A percentile compares a stretch with the other conserved stretches of the same genome.
Conservation (phyloP, 35 echinoderm and acorn worm species). For the Ptychodera flava region DNA sequence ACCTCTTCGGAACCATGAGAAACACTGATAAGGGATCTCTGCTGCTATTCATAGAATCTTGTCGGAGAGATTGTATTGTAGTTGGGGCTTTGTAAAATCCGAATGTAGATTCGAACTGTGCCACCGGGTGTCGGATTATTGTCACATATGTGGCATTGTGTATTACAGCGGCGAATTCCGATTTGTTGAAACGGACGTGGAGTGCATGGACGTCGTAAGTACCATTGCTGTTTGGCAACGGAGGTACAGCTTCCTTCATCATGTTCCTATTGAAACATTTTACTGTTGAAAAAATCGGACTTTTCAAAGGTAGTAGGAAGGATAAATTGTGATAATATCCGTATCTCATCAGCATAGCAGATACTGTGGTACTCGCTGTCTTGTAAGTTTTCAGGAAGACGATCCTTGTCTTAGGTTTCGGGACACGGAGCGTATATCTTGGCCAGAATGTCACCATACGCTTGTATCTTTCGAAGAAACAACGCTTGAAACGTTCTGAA, state of each 20-base stretch:
- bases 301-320: conserved; percentile 15
- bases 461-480: too few relatives aligned
- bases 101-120: conserved; percentile 61
- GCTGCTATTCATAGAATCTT: background rate
- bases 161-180: conserved; percentile 32
- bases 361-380: conserved; percentile 64
- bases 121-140: conserved; percentile 47
- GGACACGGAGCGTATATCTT: too few relatives aligned
- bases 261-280: conserved; percentile 21
- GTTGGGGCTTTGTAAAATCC: conserved; percentile 20
- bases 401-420: conserved; percentile 33
- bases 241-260: background rate
- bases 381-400: conserved; percentile 82
- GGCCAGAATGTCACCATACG: too few relatives aligned
- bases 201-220: conserved; percentile 31
- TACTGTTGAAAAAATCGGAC: conserved; percentile 17
- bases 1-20: conserved; percentile 35
- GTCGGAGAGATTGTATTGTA: background rate
- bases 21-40: conserved; percentile 48
- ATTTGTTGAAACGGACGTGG: conserved; percentile 36
- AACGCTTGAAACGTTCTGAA: too few relatives aligned
- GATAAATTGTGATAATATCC: conserved; percentile 48
- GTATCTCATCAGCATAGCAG: conserved; percentile 52
- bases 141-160: conserved; percentile 47
- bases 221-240: background rate